Conservation (phyloP, 2,797 vertebrate species). For the Micrastur ruficollis region DNA sequence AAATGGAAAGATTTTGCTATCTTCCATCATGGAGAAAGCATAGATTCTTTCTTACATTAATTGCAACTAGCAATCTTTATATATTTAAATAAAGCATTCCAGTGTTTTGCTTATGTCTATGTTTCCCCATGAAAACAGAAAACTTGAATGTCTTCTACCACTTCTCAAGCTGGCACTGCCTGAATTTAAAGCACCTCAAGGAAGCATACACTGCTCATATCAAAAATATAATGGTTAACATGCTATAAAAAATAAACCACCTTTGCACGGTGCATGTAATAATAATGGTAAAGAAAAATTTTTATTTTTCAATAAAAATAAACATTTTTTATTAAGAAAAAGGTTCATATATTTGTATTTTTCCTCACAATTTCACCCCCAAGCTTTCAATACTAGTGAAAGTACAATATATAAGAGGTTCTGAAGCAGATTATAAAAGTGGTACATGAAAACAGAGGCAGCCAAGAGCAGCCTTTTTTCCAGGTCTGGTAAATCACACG, state of each 20-base stretch:
- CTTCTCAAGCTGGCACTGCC: not conserved
- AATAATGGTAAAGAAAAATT: not conserved
- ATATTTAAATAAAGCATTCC: not conserved
- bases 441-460: not conserved
- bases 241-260: not conserved
- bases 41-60: not conserved
- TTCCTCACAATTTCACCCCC: not conserved
- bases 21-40: not conserved
- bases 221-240: not conserved
- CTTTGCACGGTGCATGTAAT: not conserved
- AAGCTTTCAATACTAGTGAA: not conserved
- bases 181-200: not conserved
- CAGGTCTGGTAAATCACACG: not conserved
- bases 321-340: too few species aligned
- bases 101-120: fast-evolving
- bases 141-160: not conserved
- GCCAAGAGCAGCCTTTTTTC: not conserved
- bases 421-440: not conserved
- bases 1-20: not conserved
- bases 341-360: not conserved
- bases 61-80: not conserved
- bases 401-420: not conserved
- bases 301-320: not conserved
- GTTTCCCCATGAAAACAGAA: not conserved
- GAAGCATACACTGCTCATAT: not conserved